These are phyloP conservation scores for Itoplectis maculator DNA, from an alignment of 2,888 invertebrate species.

Conservation along the genomic window DNA sequence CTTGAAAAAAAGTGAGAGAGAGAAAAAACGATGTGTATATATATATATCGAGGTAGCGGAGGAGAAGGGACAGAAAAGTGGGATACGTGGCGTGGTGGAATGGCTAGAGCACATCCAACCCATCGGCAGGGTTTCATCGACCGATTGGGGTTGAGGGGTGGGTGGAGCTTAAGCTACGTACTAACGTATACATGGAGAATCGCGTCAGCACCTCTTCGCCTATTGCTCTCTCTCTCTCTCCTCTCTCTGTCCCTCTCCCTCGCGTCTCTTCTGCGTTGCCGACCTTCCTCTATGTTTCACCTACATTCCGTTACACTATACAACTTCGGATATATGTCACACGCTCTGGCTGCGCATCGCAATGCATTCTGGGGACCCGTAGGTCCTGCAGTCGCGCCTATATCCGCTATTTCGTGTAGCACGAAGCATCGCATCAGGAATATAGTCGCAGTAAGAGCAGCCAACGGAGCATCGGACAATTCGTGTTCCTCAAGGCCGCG, in stretches of 20 bases:
- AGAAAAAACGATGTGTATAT: not conserved
- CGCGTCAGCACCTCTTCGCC: constrained; percentile 80
- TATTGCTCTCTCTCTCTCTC: constrained; percentile 35
- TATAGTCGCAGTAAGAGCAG: constrained; percentile 2
- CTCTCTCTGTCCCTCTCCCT: constrained; percentile 34
- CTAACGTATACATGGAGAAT: constrained; percentile 71
- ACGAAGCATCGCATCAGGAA: constrained; percentile 3
- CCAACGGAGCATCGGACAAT: not conserved
- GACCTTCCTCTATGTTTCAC: constrained; percentile 76
- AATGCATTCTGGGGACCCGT: constrained; percentile 13
- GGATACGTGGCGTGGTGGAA: constrained; percentile 49
- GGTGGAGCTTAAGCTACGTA: constrained; percentile 79
- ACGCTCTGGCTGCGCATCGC: not conserved
- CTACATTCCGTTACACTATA: constrained; percentile 75
- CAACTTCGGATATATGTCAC: constrained; percentile 15
- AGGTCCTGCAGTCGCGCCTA: not conserved
- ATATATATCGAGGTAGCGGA: not conserved
- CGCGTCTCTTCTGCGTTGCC: constrained; percentile 64
- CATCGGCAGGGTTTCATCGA: constrained; percentile 82
- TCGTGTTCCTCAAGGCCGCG: constrained; percentile 19
- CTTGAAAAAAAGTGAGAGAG: not conserved
- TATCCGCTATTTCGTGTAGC: not conserved
- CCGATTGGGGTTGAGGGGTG: constrained; percentile 76
- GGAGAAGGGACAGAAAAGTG: constrained; percentile 8
- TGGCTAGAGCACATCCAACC: constrained; percentile 74